Percentiles rank a stretch among this genome's conserved stretches.
Conservation (phyloP, 2,797 vertebrate genomes). For the Sarcophilus harrisii region DNA sequence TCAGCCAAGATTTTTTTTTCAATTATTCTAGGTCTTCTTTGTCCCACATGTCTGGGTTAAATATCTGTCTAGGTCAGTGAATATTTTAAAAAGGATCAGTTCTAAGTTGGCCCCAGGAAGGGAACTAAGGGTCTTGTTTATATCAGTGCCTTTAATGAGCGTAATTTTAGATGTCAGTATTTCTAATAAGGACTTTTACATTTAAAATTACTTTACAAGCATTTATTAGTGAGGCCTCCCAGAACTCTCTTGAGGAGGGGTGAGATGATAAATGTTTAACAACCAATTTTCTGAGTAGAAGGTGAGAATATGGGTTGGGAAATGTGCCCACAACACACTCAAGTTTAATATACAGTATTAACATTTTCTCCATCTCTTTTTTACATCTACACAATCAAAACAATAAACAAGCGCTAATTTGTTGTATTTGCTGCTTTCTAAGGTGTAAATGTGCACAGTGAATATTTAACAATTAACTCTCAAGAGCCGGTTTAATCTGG, state of each 20-base stretch:
- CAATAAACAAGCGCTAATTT: neutral
- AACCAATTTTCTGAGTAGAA: neutral
- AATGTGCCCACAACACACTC: neutral
- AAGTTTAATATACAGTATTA: neutral
- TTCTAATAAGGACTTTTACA: conserved; percentile 15
- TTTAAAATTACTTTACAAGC: conserved; percentile 17
- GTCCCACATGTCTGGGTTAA: conserved; percentile 36
- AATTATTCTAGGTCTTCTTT: neutral
- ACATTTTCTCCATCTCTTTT: neutral
- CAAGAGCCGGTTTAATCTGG: neutral
- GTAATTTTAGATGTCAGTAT: neutral
- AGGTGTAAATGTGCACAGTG: neutral
- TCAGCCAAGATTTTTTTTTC: neutral
- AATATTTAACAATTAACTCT: neutral
- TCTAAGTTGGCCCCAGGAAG: neutral
- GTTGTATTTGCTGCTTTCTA: neutral
- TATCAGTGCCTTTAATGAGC: neutral
- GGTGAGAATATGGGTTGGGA: neutral
- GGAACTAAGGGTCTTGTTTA: neutral
- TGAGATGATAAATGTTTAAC: neutral
- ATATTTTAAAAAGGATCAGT: neutral
- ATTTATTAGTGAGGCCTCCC: conserved; percentile 20
- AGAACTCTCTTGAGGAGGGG: neutral
- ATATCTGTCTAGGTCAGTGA: neutral
- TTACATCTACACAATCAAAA: neutral